Evolutionary conservation across 1,140 invertebrate species (phyloP).

Genomic region (Zaprionus nigranus): DNA sequence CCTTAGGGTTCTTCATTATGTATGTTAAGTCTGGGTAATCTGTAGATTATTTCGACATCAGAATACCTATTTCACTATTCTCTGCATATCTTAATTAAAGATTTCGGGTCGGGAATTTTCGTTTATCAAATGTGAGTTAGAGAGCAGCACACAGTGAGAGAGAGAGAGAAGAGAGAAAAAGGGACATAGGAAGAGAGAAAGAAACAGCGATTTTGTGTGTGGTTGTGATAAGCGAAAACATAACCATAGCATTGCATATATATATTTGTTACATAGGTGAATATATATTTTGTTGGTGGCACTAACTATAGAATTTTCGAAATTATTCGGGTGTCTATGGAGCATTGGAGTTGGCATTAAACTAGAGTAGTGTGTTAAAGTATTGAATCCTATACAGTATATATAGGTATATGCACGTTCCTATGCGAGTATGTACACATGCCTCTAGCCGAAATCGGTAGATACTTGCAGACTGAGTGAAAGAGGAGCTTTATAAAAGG

Average conservation of each 20-base stretch:
- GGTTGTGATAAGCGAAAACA: conserved; percentile 62
- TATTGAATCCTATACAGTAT: conserved; percentile 46
- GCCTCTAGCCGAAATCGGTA: conserved; percentile 64
- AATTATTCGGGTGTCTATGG: conserved; percentile 37
- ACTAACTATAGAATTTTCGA: conserved; percentile 30
- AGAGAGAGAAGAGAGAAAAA: conserved; percentile 2
- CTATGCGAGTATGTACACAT: conserved; percentile 73
- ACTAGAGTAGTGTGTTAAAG: conserved; percentile 27
- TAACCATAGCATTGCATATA: conserved; percentile 63
- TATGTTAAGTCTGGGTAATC: not conserved
- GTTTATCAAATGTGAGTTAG: not conserved
- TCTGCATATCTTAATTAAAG: not conserved
- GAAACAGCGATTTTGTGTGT: conserved; percentile 19
- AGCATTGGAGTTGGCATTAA: conserved; percentile 30
- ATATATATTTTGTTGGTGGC: conserved; percentile 24
- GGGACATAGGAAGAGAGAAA: not conserved
- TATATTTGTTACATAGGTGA: conserved; percentile 27
- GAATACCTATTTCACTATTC: not conserved
- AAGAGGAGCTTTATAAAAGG: conserved; percentile 42
- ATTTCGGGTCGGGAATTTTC: not conserved
- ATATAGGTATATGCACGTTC: conserved; percentile 56
- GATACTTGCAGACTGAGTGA: conserved; percentile 50
- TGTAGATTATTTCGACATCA: not conserved
- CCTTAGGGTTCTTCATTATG: no score
- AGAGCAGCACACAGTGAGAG: not conserved